These are phyloP conservation scores for Ptilodon capucinus DNA, from an alignment of 2,888 invertebrate genomes.

Conservation along the genomic window DNA sequence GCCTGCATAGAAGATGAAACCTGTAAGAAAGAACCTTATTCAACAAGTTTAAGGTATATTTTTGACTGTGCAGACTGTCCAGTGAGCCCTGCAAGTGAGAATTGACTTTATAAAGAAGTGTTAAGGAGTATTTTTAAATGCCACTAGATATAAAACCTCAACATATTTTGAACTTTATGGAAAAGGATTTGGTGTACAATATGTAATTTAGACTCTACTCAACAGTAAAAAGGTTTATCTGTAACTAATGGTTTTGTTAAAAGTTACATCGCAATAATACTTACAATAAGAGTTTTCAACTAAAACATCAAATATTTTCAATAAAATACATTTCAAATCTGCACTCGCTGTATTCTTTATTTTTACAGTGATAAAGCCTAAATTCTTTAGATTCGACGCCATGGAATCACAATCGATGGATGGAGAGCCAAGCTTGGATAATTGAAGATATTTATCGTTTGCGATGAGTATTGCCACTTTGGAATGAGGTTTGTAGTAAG, in stretches of 20 bases:
- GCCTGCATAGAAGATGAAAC: conserved; percentile 80
- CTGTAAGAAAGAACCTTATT: conserved; percentile 63
- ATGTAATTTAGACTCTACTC: too few species aligned
- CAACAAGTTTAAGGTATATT: too few species aligned
- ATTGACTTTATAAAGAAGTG: not conserved
- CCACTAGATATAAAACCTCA: too few species aligned
- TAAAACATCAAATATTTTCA: conserved; percentile 47
- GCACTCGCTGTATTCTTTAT: conserved; percentile 56
- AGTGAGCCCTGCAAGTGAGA: not conserved
- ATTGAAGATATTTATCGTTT: conserved; percentile 65
- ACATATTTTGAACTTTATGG: too few species aligned
- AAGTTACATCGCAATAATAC: too few species aligned
- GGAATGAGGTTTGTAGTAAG: conserved; percentile 59
- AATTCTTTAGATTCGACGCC: conserved; percentile 51
- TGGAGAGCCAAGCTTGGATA: conserved; percentile 69
- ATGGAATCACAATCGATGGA: conserved; percentile 68
- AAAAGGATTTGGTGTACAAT: too few species aligned
- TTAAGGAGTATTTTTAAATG: not conserved
- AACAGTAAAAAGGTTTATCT: too few species aligned
- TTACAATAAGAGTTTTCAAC: conserved; percentile 74
- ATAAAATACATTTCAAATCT: conserved; percentile 50
- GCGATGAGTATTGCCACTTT: conserved; percentile 75
- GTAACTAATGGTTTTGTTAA: too few species aligned
- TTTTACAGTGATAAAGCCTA: conserved; percentile 65
- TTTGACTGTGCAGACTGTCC: too few species aligned